Base-by-base conservation (phyloP, 2,113 vertebrate species). In the Polypterus senegalus region DNA sequence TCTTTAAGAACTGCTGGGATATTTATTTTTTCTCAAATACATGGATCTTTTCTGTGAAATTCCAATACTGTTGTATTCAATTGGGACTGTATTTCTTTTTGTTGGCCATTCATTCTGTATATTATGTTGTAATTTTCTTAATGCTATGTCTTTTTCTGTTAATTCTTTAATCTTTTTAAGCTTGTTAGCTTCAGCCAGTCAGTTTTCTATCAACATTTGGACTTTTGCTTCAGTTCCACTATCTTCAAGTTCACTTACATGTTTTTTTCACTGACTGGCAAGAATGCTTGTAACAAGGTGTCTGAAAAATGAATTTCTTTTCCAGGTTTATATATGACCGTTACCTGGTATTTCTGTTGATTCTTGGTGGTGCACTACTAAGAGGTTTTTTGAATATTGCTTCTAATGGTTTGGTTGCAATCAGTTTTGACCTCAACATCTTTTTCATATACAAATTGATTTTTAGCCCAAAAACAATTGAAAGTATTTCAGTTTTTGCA, bases 331-430 rank as follows among this genome's bases (percentile, higher is more conserved):
- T 66, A 54, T 46, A 55, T 4, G 48, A 65, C 56, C 1, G 61
- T 56, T 4, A 68, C 59, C 58, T 62, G 57, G 47, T 62, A 56
- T 48, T 63, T 65, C 11, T 65, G 63, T 64, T 58, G 55, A 67
- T 65, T 67, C 55, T 65, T 61, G 61, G 56, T 65, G 67, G 60
- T 59, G 59, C 59, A 7, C 55, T 56, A 51, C 60, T 61, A 49
- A 67, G 44, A 1, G 6, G 63, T 27, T 27, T 27, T 27, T 27
- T 27, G 27, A 27, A 27, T 27, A 27, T 27, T 27, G 27, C 27
- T 27, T 27, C 55, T 3, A 68, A 49, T 3, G 63, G 56, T 5
- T 1, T 27, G 27, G 27, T 65, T 68, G 59, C 61, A 48, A 9
- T 64, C 59, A 6, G 54, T 54, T 3, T 64, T 8, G 3, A 61